Base-by-base conservation (phyloP, 2,888 invertebrate species). In the Lypha dubia region DNA sequence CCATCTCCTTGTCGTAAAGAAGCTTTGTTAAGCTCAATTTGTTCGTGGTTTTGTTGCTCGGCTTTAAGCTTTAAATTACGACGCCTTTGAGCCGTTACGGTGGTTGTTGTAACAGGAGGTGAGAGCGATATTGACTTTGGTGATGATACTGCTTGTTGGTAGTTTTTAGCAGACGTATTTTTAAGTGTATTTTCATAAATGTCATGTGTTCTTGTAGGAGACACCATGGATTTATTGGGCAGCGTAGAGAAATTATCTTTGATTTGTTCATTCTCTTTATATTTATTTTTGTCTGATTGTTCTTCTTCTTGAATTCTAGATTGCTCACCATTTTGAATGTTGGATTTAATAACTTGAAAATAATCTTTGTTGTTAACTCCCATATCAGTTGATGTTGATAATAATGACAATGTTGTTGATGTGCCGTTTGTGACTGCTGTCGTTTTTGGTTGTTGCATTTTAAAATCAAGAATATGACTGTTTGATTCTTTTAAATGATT, bases 11-110 rank as follows among this genome's bases (percentile, higher is more conserved):
- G 90, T 35, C 87, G 87, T 71, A 71, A 77, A 46, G 76, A 60
- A 32, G 73, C 77, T 60, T 85, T 86, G 58, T 74, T 86, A 65
- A 89, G 88, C 74, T 87, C 86, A 79, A 90, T 88, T 85, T 89
- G 87, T 82, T 88, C 88, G 79, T 88, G 86, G 75, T 80, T 87
- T 76, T 90, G 88, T 70, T 88, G 88, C 71, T 90, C 89, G 32
- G 89, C 90, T 24, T 79, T 87, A 76, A 89, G 79, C 86, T 90
- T 89, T 15, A 90, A 85, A 58, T 90, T 89, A 46, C 87, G 87
- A 49, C 89, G 86, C 35, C 89, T 89, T 83, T 90, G 90, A 71
- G 90, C 89, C 73, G 90, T 90, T 75, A 89, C 81, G 44, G 86
- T 76, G 38, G 82, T 75, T 46, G 74, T 51, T 35, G 70, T 53